A percentile compares a stretch with the other conserved stretches of the same genome.
phyloP scores from a whole-genome alignment of 2,888 invertebrate genomes.

The Sphecodes monilicornis region DNA sequence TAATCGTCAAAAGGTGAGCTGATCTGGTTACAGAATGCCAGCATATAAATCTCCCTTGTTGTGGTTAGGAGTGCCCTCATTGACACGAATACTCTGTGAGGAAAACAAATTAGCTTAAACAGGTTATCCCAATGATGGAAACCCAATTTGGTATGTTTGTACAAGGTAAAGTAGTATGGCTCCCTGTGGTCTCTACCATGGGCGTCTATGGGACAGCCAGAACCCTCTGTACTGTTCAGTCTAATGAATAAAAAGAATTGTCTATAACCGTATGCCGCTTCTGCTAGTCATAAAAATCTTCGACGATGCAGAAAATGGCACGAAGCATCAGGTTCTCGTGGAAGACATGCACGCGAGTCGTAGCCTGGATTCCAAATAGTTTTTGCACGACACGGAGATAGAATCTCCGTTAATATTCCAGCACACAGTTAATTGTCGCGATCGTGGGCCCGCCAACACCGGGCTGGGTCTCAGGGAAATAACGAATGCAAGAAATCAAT shows the following conservation, averaged over 20 bases:
- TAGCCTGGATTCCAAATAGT: slow-evolving; percentile 45
- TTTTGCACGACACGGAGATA: slow-evolving; percentile 33
- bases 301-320: not conserved
- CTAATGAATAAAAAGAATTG: not conserved
- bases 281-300: not conserved
- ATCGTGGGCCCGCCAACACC: slow-evolving; percentile 35
- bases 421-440: slow-evolving; percentile 40
- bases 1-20: not conserved
- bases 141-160: not conserved
- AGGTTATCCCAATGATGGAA: not conserved
- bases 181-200: not conserved
- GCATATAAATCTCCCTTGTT: not conserved
- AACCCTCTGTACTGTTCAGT: not conserved
- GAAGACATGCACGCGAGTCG: not conserved
- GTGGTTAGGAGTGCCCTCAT: not conserved
- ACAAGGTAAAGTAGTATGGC: not conserved
- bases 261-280: not conserved
- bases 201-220: not conserved
- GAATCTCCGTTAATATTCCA: slow-evolving; percentile 49
- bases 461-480: slow-evolving; percentile 63
- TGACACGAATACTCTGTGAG: not conserved
- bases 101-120: not conserved
- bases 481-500: slow-evolving; percentile 75
- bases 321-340: not conserved
- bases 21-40: not conserved